Conservation (phyloP, 2,797 vertebrate genomes). For the Botia kubotai region DNA sequence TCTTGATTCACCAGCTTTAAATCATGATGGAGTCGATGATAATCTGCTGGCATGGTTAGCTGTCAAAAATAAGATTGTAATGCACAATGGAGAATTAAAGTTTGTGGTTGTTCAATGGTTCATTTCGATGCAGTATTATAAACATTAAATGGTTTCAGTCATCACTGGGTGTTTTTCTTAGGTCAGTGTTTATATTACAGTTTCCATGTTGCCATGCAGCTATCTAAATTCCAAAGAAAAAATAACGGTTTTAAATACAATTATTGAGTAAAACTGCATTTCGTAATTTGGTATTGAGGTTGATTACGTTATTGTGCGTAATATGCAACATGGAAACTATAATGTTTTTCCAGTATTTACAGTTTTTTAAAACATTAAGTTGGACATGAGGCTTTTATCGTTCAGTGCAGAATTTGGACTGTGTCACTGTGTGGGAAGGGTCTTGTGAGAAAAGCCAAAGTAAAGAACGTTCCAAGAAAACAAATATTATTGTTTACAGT, state of each 20-base stretch:
- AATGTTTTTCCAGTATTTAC: slow-evolving; percentile 3
- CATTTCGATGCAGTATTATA: slow-evolving; percentile 34
- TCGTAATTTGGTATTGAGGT: not conserved
- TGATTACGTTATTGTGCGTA: not conserved
- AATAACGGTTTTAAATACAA: not conserved
- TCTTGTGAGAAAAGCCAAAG: slow-evolving; percentile 79
- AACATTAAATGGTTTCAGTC: slow-evolving; percentile 5
- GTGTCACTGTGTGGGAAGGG: slow-evolving; percentile 71
- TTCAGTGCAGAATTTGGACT: slow-evolving; percentile 56
- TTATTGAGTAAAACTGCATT: not conserved
- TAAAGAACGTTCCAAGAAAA: slow-evolving; percentile 74
- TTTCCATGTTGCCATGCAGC: not conserved
- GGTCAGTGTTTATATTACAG: not conserved
- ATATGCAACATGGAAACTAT: slow-evolving; percentile 3
- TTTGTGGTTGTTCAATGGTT: not conserved
- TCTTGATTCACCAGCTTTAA: slow-evolving; percentile 6
- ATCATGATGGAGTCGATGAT: not conserved
- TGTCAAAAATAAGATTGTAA: not conserved
- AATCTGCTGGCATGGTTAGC: not conserved
- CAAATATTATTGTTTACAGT: slow-evolving; percentile 85
- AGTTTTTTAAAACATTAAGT: not conserved
- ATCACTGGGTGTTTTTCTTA: not conserved
- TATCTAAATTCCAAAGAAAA: not conserved
- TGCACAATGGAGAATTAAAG: not conserved
- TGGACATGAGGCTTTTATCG: slow-evolving; percentile 20